Evolutionary conservation across 2,888 invertebrate species (phyloP), one percentile per base, ranked within the genome.

Genomic region (Brachyptera risi): DNA sequence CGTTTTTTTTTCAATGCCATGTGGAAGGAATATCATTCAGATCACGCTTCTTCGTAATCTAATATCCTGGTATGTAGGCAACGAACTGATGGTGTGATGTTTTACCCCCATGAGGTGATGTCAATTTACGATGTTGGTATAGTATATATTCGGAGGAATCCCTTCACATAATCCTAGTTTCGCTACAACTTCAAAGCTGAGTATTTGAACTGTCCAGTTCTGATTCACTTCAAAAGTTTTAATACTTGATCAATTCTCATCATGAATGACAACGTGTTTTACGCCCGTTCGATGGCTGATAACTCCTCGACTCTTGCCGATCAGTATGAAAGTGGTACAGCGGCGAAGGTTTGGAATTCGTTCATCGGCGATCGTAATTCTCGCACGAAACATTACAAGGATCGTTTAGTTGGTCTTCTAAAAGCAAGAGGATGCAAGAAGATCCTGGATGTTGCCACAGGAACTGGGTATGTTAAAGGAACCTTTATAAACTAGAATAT

Each of bases 251-350:
- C 5, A 47, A 47, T 47, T 17, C 24, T 31, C n/a, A 26, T 31
- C 11, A 51, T 51, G 51, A 27, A 51, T n/a, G 51, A 51, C 26
- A 27, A 51, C 68, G 83, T 87, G 1, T 85, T 91, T 72, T 84
- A 86, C 68, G 83, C 90, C 11, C 83, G 92, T 37, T 91, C 91
- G 0, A 80, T 88, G 65, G 92, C 92, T 57, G 85, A 88, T 9
- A 87, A 89, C n/a, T 87, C 86, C 1, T 90, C 90, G 75, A 90
- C 90, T 65, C 27, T 51, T 2, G 81, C 87, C 1, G 90, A 94
- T 72, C 94, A 94, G 76, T 94, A 94, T 73, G 93, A 93, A 0
- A 94, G 94, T 72, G 94, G 94, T 4, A 90, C 85, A 70, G 93
- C 94, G 0, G 93, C 94, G 0, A 87, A 89, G 71, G 86, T 94